Conservation (phyloP, 2,888 invertebrate genomes). For the Cheilosia urbana region DNA sequence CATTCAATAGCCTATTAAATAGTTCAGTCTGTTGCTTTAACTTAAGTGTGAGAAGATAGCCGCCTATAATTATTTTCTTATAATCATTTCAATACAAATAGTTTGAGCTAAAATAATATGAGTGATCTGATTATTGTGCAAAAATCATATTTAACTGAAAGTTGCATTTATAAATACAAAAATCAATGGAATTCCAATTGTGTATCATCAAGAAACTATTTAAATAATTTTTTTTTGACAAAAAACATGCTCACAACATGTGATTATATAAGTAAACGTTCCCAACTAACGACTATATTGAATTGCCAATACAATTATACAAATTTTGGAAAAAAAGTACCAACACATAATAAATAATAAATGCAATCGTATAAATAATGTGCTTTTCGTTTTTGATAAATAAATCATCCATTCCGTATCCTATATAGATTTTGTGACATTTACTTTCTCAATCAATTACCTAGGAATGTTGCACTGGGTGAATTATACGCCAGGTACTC, state of each 20-base stretch:
- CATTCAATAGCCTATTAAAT: no score
- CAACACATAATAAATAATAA: neutral
- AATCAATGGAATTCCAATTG: neutral
- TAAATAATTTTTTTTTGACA: neutral
- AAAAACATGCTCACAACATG: slow-evolving; percentile 59
- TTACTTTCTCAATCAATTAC: slow-evolving; percentile 84
- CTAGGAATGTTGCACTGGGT: slow-evolving; percentile 95
- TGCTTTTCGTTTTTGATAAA: slow-evolving; percentile 12
- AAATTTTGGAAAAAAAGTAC: slow-evolving; percentile 10
- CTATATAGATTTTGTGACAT: slow-evolving; percentile 2
- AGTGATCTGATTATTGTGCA: slow-evolving; percentile 3
- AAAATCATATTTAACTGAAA: slow-evolving; percentile 12
- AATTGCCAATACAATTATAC: slow-evolving; percentile 36
- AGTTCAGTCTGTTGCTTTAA: no score
- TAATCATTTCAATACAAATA: no score
- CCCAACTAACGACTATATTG: slow-evolving; percentile 36
- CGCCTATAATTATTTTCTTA: no score
- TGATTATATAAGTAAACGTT: slow-evolving; percentile 36
- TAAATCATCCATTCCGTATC: slow-evolving; percentile 16
- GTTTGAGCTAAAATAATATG: neutral
- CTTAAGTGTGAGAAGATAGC: no score
- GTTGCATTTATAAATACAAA: slow-evolving; percentile 46
- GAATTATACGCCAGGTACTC: slow-evolving; percentile 96
- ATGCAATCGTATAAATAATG: slow-evolving; percentile 10
- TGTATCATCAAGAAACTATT: neutral